Percentiles rank a stretch among this genome's conserved stretches.
phyloP scores from a whole-genome alignment of 2,888 invertebrate species.

The Octonoba sinensis region DNA sequence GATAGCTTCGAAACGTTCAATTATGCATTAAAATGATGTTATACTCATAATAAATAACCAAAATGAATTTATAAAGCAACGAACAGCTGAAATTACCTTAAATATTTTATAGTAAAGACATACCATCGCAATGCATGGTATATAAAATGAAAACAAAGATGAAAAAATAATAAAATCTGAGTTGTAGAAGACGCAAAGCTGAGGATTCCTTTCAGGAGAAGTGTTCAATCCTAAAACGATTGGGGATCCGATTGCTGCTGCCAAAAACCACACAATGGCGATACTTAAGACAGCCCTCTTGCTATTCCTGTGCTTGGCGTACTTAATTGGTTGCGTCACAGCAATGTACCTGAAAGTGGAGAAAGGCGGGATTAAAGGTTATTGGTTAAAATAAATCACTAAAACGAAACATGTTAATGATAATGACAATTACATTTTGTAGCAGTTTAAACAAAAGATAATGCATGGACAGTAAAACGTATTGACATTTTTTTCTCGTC shows the following conservation, averaged over 20 bases:
- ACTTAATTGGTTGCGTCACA: conserved; percentile 98
- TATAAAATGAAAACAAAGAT: conserved; percentile 98
- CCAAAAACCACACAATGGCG: conserved; percentile 94
- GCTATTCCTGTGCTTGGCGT: conserved; percentile 98
- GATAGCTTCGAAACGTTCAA: too few species aligned
- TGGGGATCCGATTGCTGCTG: conserved; percentile 94
- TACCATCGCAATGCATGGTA: conserved; percentile 98
- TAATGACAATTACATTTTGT: too few species aligned
- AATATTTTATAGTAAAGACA: conserved; percentile 98
- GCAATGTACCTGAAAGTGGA: conserved; percentile 88
- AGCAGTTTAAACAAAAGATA: too few species aligned
- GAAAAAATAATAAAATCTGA: conserved; percentile 98
- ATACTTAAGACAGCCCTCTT: conserved; percentile 94
- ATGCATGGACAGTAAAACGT: too few species aligned
- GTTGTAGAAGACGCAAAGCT: conserved; percentile 92
- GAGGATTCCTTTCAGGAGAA: conserved; percentile 83
- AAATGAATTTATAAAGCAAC: background rate
- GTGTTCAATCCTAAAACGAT: conserved; percentile 96
- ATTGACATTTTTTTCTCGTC: too few species aligned
- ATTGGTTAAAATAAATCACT: too few species aligned
- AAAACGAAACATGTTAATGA: too few species aligned
- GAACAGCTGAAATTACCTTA: conserved; percentile 77
- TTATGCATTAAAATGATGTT: too few species aligned
- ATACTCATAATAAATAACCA: too few species aligned
- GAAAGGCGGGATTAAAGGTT: background rate